These are phyloP conservation scores for Acleris sparsana DNA, from an alignment of 2,888 invertebrate genomes.

Conservation along the genomic window DNA sequence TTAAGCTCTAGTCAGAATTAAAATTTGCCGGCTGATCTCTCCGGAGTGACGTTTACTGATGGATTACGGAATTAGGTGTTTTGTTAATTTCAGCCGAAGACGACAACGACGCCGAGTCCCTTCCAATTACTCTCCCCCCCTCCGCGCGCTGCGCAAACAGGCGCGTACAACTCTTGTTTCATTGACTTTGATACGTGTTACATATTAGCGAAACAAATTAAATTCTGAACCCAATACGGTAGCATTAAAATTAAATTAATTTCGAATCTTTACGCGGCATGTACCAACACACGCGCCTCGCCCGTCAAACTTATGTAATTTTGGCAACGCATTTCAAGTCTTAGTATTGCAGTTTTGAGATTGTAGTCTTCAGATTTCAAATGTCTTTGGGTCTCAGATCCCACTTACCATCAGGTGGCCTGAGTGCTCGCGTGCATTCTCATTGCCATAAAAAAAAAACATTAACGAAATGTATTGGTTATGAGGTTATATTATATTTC, in stretches of 20 bases:
- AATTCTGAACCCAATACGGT: background rate
- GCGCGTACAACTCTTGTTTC: slow-evolving; percentile 23
- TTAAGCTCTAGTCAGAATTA: slow-evolving; percentile 79
- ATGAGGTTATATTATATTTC: slow-evolving; percentile 9
- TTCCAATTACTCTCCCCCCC: slow-evolving; percentile 43
- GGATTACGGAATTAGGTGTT: slow-evolving; percentile 71
- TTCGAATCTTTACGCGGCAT: background rate
- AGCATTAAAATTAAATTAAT: slow-evolving; percentile 3
- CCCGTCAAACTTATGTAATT: slow-evolving; percentile 10
- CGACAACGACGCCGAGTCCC: slow-evolving; percentile 35
- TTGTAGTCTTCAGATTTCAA: too few relatives aligned
- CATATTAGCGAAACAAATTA: slow-evolving; percentile 21
- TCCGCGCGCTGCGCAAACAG: slow-evolving; percentile 34
- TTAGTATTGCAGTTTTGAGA: too few relatives aligned
- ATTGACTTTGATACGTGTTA: slow-evolving; percentile 26
- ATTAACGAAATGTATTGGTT: slow-evolving; percentile 25
- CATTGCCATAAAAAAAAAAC: too few relatives aligned
- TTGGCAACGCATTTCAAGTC: too few relatives aligned
- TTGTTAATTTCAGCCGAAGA: slow-evolving; percentile 41
- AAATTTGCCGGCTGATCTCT: slow-evolving; percentile 80
- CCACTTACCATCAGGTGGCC: too few relatives aligned
- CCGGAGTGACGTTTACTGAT: slow-evolving; percentile 70
- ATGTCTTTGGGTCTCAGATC: too few relatives aligned
- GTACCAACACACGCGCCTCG: background rate
- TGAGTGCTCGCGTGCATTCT: too few relatives aligned